Evolutionary conservation across 1,140 invertebrate species (phyloP).

Genomic region (Belonocnema kinseyi): DNA sequence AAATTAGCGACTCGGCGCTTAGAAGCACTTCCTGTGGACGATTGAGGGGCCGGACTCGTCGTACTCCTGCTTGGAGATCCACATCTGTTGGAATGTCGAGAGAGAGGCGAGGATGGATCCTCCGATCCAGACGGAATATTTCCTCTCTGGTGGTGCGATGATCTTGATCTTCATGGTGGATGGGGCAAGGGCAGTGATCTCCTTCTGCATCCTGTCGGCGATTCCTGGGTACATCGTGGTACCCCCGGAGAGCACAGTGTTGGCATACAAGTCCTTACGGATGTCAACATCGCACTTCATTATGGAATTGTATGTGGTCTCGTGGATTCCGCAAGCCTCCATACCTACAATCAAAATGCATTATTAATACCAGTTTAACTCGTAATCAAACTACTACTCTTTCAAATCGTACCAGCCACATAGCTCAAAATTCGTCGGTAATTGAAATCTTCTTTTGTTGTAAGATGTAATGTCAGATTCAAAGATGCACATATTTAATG

Average conservation of each 20-base stretch:
- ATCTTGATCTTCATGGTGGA: constrained; percentile 89
- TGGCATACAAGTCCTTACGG: constrained; percentile 96
- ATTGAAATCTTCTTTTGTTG: too few species aligned
- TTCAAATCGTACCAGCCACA: too few species aligned
- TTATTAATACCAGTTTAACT: not conserved
- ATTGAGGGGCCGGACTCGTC: constrained; percentile 96
- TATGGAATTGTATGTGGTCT: constrained; percentile 97
- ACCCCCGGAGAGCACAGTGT: constrained; percentile 96
- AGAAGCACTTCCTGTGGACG: constrained; percentile 97
- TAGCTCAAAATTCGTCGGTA: too few species aligned
- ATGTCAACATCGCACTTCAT: constrained; percentile 98
- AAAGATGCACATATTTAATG: too few species aligned
- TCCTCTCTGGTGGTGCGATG: constrained; percentile 89
- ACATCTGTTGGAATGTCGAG: constrained; percentile 95
- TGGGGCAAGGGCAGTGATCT: constrained; percentile 85
- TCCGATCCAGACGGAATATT: constrained; percentile 92
- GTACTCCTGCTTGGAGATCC: constrained; percentile 97
- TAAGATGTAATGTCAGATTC: too few species aligned
- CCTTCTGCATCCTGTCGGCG: constrained; percentile 86
- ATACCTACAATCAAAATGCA: constrained; percentile 79
- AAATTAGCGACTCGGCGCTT: constrained; percentile 71
- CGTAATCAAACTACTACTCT: not conserved
- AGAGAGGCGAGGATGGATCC: constrained; percentile 90
- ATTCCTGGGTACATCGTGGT: constrained; percentile 97
- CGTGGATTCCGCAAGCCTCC: constrained; percentile 96